Base-by-base conservation (phyloP, 2,888 invertebrate species). In the Arrhopalites spinosus region DNA sequence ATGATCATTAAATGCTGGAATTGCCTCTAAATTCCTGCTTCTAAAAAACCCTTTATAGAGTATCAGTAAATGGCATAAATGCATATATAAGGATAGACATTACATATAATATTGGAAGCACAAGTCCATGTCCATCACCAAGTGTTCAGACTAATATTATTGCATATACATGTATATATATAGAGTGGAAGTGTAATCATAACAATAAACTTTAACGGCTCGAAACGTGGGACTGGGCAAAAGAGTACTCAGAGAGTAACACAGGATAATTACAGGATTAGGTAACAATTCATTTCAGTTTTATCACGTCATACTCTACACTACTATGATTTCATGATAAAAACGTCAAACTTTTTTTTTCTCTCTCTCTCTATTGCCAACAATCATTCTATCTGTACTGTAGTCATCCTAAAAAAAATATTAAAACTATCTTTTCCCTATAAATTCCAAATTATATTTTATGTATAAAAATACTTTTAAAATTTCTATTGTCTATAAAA, bases 201-300 rank as follows among this genome's bases (percentile, higher is more conserved):
- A 59, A 71, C 71, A 71, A 71, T 71, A 71, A 71, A 71, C 30
- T 71, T 71, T 71, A 71, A 71, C 71, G 20, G 71, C 59, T 59
- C 61, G 56, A 43, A 71, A 71, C 71, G 59, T 56, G 43, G 61
- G 71, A 71, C 56, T 71, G 59, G 25, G 59, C 59, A 71, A 36
- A 13, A n/a, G 5, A 2, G 5, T 20, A 53, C 53, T 20, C 23
- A 53, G 8, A 20, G 23, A 13, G n/a, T 47, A 47, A 47, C n/a
- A 47, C 7, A 56, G 15, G 27, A 56, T 71, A 71, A 71, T 71
- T 71, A 71, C 59, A 71, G 71, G 30, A 71, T 71, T 71, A 71
- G 56, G 71, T 71, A 71, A 71, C 59, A 59, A n/a, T 71, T 71
- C 71, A 71, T 71, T 61, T 29, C 36, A 59, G 71, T 71, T 71